A percentile compares a stretch with the other conserved stretches of the same genome.
These are phyloP conservation scores for Pachyrhynchus sulphureomaculatus DNA, from an alignment of 1,140 invertebrate genomes.

Conservation along the genomic window DNA sequence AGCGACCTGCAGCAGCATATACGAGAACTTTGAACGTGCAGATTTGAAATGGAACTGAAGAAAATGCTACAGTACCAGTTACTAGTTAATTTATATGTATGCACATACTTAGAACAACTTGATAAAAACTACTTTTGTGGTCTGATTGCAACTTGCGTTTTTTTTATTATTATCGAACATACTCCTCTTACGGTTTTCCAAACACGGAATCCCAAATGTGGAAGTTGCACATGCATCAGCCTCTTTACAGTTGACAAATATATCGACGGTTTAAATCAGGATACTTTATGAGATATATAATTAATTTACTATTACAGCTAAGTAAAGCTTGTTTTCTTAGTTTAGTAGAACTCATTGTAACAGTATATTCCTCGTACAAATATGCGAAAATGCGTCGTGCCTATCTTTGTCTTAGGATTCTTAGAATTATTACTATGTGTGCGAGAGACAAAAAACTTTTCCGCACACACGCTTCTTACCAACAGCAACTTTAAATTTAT, in stretches of 20 bases:
- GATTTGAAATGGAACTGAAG: too few species aligned
- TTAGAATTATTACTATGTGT: constrained; percentile 18
- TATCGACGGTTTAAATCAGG: constrained; percentile 26
- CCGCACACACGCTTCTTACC: not conserved
- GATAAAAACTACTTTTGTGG: too few species aligned
- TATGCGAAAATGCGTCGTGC: constrained; percentile 28
- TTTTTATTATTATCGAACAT: not conserved
- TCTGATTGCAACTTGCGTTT: not conserved
- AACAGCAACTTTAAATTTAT: too few species aligned
- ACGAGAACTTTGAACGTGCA: too few species aligned
- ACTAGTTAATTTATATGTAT: too few species aligned
- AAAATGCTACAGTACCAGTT: too few species aligned
- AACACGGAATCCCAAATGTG: constrained; percentile 19
- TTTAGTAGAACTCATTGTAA: constrained; percentile 24
- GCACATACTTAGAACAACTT: too few species aligned
- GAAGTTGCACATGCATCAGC: constrained; percentile 21
- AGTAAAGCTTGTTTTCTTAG: constrained; percentile 16
- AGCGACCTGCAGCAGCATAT: too few species aligned
- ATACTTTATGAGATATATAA: constrained; percentile 34
- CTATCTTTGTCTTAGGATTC: constrained; percentile 19
- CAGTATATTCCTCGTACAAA: constrained; percentile 27
- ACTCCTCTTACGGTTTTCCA: constrained; percentile 11
- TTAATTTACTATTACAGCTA: constrained; percentile 33
- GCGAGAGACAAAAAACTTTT: constrained; percentile 14
- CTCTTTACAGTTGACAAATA: constrained; percentile 25